Evolutionary conservation across 53 echinoderm and acorn worm species (phyloP).

Genomic region (Stichopus horrens): DNA sequence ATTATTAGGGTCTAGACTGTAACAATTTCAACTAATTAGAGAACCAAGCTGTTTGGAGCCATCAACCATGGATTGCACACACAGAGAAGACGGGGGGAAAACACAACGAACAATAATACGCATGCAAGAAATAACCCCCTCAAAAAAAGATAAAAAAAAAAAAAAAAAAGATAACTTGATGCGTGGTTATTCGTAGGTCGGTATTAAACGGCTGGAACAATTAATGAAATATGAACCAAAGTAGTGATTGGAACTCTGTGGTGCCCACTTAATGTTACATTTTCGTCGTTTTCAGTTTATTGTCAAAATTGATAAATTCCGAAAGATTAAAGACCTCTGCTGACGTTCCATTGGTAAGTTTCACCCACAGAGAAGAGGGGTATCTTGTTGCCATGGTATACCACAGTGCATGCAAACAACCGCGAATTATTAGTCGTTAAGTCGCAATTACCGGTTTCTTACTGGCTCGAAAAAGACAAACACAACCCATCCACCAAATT

Average conservation of each 20-base stretch:
- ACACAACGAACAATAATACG: background rate
- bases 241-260: constrained; percentile 8
- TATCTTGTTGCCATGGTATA: constrained; percentile 9
- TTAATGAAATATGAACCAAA: constrained; percentile 13
- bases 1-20: constrained; percentile 25
- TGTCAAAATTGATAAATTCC: constrained; percentile 40
- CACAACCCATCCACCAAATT: no score
- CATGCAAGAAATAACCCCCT: no score
- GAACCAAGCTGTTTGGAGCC: constrained; percentile 31
- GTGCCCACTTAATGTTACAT: constrained; percentile 21
- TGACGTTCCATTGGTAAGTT: constrained; percentile 16
- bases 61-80: background rate
- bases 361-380: constrained; percentile 10
- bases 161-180: background rate
- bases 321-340: background rate
- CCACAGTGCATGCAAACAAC: constrained; percentile 32
- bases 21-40: constrained; percentile 6
- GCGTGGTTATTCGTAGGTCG: background rate
- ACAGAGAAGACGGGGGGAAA: background rate
- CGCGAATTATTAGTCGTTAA: background rate
- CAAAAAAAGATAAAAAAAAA: no score
- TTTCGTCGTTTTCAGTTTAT: background rate
- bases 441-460: constrained; percentile 1
- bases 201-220: constrained; percentile 28
- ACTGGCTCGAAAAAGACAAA: background rate